phyloP scores from a whole-genome alignment of 1,140 invertebrate species.

The Stegodyphus mimosarum region DNA sequence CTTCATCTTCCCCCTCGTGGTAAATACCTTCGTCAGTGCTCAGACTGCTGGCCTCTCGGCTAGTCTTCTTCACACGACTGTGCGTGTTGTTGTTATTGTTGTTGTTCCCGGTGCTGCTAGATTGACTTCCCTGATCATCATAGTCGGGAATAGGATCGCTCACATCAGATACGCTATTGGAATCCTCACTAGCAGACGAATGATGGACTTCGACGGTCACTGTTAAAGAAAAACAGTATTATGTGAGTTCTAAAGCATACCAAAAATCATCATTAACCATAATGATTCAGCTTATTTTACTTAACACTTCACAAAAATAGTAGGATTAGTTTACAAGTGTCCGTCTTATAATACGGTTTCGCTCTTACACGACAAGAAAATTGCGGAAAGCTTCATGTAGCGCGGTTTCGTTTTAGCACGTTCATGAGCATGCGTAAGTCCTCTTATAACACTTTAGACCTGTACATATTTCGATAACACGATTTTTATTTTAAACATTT shows the following conservation, averaged over 20 bases:
- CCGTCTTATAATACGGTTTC: too few relatives aligned
- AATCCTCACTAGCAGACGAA: constrained; percentile 58
- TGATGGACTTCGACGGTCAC: constrained; percentile 63
- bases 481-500: too few relatives aligned
- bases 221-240: constrained; percentile 20
- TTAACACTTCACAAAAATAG: too few relatives aligned
- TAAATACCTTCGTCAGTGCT: constrained; percentile 64
- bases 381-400: too few relatives aligned
- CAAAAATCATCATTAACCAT: neutral
- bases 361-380: too few relatives aligned
- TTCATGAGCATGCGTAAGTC: too few relatives aligned
- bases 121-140: constrained; percentile 52
- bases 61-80: constrained; percentile 13
- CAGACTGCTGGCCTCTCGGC: constrained; percentile 62
- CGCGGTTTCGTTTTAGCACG: too few relatives aligned
- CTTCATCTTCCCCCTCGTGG: constrained; percentile 61
- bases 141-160: constrained; percentile 62
- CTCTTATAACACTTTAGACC: too few relatives aligned
- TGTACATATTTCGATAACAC: too few relatives aligned
- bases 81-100: constrained; percentile 7
- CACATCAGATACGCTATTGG: constrained; percentile 60
- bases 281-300: neutral
- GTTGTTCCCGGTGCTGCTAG: constrained; percentile 27
- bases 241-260: neutral
- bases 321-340: too few relatives aligned